These are phyloP conservation scores for Manis pentadactyla DNA, from an alignment of 2,797 vertebrate genomes.

Conservation along the genomic window DNA sequence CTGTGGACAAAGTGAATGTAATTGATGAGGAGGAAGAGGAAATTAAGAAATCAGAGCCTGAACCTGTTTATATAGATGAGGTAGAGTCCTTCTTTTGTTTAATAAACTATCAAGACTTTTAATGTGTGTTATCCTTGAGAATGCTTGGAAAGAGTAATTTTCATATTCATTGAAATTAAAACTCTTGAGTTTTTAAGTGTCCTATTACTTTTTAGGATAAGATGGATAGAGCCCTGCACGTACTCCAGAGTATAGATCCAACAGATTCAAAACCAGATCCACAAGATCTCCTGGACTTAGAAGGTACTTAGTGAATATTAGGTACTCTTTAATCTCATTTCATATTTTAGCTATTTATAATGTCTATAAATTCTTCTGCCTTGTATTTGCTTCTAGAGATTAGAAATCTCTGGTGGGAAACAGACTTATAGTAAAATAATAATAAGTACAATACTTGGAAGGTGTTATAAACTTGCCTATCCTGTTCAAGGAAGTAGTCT, in stretches of 20 bases:
- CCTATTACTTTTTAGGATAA: slow-evolving; percentile 89
- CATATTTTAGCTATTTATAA: not conserved
- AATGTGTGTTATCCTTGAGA: slow-evolving; percentile 42
- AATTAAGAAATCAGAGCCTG: slow-evolving; percentile 91
- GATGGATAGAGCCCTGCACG: slow-evolving; percentile 94
- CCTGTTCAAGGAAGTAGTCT: not conserved
- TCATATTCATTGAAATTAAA: slow-evolving; percentile 43
- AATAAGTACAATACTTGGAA: not conserved
- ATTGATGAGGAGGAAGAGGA: slow-evolving; percentile 90
- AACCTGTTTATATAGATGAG: slow-evolving; percentile 97
- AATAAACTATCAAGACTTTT: slow-evolving; percentile 56
- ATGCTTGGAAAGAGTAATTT: slow-evolving; percentile 45
- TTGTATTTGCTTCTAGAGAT: slow-evolving; percentile 41
- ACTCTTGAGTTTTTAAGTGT: slow-evolving; percentile 41
- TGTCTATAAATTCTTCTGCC: slow-evolving; percentile 24
- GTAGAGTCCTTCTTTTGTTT: slow-evolving; percentile 84
- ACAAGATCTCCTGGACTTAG: slow-evolving; percentile 93
- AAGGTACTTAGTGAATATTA: slow-evolving; percentile 89
- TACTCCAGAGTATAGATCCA: slow-evolving; percentile 96
- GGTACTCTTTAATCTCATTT: not conserved
- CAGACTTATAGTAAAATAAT: not conserved
- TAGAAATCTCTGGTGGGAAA: slow-evolving; percentile 20
- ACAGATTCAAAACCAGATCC: slow-evolving; percentile 92
- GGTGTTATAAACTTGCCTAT: not conserved
- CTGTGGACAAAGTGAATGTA: slow-evolving; percentile 88